Evolutionary conservation across 2,888 invertebrate genomes (phyloP), one percentile per base, ranked within the genome.

Genomic region (Mythimna impura): DNA sequence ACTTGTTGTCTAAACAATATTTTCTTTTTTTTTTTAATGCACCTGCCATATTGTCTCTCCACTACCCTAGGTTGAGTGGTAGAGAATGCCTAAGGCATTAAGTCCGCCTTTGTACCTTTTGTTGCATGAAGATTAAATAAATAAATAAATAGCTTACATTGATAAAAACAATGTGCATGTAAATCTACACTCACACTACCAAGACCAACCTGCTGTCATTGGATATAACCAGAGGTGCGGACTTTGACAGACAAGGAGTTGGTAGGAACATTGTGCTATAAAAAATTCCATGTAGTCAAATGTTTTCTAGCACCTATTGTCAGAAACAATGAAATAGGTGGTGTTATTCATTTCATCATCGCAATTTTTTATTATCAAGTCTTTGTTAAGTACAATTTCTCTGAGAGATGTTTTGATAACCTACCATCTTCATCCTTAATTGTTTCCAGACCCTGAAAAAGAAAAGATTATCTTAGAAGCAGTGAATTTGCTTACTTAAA

Each of bases 391-490:
- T 1, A 55, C 43, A 43, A n/a, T 34, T n/a, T 25, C 25, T 61
- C 2, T 43, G 9, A 12, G 6, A 55, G 10, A 40, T n/a, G n/a
- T 36, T 55, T 3, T 10, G 30, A n/a, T 36, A 1, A 58, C 76
- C 64, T 50, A 61, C 36, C 0, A 83, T 70, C 86, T 66, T 92
- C 84, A 55, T 97, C 97, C 65, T 97, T 96, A 87, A 97, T 96
- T 60, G 93, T 76, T 65, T 97, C 97, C 86, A 97, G 93, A 20
- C 97, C 97, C 97, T 96, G 94, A 74, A 97, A 96, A 76, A 88
- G 86, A 76, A 84, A 67, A 10, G 25, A 34, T 40, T 34, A 65
- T 30, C 30, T 61, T 47, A 61, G 30, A 22, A 69, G 25, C 6
- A 9, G 10, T 30, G 25, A 57, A 6, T 47, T 17, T 47, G 14